These are phyloP conservation scores for Tryphoninae sp. DNA, from an alignment of 2,888 invertebrate genomes.

Conservation along the genomic window DNA sequence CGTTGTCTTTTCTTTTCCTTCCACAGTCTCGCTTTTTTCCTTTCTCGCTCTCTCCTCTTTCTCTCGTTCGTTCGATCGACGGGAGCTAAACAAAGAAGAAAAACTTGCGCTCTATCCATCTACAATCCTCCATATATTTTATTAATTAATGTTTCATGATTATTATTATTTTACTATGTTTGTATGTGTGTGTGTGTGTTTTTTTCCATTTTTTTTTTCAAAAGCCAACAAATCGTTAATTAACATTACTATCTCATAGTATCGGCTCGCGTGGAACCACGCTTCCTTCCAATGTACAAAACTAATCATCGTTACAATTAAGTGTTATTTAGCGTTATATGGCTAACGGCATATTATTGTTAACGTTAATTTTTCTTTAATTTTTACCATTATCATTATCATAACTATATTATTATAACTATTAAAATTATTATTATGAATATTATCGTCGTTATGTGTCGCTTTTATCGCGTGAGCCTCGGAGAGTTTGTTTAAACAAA, in stretches of 20 bases:
- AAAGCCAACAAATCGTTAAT: constrained; percentile 64
- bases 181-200: neutral
- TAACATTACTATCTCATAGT: constrained; percentile 64
- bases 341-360: constrained; percentile 41
- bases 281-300: constrained; percentile 62
- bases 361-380: constrained; percentile 18
- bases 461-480: constrained; percentile 42
- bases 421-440: constrained; percentile 34
- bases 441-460: constrained; percentile 50
- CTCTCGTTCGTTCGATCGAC: constrained; percentile 31
- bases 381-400: constrained; percentile 33
- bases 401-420: constrained; percentile 2
- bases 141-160: constrained; percentile 27
- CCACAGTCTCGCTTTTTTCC: neutral
- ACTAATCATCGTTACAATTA: constrained; percentile 62
- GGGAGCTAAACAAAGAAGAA: constrained; percentile 39
- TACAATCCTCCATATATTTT: constrained; percentile 46
- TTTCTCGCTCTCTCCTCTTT: neutral
- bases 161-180: constrained; percentile 36
- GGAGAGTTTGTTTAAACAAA: constrained; percentile 31
- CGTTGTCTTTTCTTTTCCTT: constrained; percentile 44
- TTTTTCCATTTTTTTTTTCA: constrained; percentile 49
- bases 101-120: constrained; percentile 42
- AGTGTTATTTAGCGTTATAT: constrained; percentile 48
- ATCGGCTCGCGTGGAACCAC: constrained; percentile 53